These are phyloP conservation scores for Phymatocera aterrima DNA, from an alignment of 2,888 invertebrate species.

Conservation along the genomic window DNA sequence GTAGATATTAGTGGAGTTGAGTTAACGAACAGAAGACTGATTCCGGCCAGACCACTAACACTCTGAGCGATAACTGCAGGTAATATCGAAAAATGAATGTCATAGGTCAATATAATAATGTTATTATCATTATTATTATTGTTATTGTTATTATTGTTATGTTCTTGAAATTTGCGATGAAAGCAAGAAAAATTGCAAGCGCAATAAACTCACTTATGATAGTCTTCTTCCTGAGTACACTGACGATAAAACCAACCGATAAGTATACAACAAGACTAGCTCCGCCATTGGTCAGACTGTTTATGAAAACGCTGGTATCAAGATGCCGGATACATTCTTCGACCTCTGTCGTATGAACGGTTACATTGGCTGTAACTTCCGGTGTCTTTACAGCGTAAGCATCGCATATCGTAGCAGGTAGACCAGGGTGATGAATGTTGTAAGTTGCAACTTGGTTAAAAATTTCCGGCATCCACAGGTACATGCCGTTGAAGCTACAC, in stretches of 20 bases:
- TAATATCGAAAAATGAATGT: background rate
- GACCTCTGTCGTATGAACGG: background rate
- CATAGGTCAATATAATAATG: no score
- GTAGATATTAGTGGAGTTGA: constrained; percentile 43
- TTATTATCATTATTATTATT: no score
- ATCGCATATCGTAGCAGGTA: constrained; percentile 65
- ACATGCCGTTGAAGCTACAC: constrained; percentile 60
- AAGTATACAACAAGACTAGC: constrained; percentile 47
- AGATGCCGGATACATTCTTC: constrained; percentile 38
- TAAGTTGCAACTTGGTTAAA: constrained; percentile 67
- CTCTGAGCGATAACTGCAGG: constrained; percentile 47
- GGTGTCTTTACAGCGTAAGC: constrained; percentile 29
- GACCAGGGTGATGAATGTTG: constrained; percentile 60
- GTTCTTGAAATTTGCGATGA: no score
- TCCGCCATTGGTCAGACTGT: constrained; percentile 50
- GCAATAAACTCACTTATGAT: background rate
- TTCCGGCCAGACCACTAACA: constrained; percentile 46
- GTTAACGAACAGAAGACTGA: constrained; percentile 44
- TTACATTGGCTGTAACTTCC: constrained; percentile 3
- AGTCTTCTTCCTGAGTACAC: constrained; percentile 46
- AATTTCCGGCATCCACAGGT: constrained; percentile 72
- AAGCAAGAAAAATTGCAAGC: background rate
- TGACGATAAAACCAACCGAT: constrained; percentile 48
- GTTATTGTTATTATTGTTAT: no score
- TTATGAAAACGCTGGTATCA: constrained; percentile 48